A percentile compares a stretch with the other conserved stretches of the same genome.
Evolutionary conservation across 2,113 vertebrate species (phyloP).

Genomic region (Rhabdomys dilectus): DNA sequence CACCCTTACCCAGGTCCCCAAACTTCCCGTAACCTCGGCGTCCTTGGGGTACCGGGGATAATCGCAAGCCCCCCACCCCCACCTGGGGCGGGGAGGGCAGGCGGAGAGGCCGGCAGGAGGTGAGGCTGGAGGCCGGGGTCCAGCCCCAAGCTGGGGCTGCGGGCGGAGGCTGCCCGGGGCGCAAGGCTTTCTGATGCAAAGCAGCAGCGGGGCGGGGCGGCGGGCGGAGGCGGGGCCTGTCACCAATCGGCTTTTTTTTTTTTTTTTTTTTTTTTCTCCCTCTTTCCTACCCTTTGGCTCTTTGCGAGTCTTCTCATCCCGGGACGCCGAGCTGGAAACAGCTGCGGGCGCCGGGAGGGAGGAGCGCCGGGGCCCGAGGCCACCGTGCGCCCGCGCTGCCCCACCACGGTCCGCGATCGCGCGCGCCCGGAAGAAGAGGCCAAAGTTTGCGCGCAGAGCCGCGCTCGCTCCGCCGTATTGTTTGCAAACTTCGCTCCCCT

Average conservation of each 20-base stretch:
- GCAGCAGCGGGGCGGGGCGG: constrained; percentile 57
- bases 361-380: neutral
- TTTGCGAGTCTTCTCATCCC: constrained; percentile 41
- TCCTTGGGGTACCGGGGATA: neutral
- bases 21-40: constrained; percentile 42
- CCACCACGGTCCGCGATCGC: neutral
- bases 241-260: neutral
- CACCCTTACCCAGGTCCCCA: constrained; percentile 6
- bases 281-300: neutral
- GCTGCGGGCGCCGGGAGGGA: constrained; percentile 64
- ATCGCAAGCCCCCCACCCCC: neutral
- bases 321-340: constrained; percentile 41
- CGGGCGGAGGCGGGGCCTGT: constrained; percentile 73
- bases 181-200: constrained; percentile 78
- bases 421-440: constrained; percentile 53
- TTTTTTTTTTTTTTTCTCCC: neutral
- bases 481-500: constrained; percentile 60
- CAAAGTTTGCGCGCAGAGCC: constrained; percentile 63
- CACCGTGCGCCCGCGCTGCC: constrained; percentile 55
- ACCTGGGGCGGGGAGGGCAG: neutral
- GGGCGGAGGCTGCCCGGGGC: neutral
- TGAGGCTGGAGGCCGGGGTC: neutral
- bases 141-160: neutral
- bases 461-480: constrained; percentile 56
- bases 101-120: neutral